A percentile compares a stretch with the other conserved stretches of the same genome.
These are phyloP conservation scores for Himantopus leucocephalus DNA, from an alignment of 2,113 vertebrate species.

Conservation along the genomic window DNA sequence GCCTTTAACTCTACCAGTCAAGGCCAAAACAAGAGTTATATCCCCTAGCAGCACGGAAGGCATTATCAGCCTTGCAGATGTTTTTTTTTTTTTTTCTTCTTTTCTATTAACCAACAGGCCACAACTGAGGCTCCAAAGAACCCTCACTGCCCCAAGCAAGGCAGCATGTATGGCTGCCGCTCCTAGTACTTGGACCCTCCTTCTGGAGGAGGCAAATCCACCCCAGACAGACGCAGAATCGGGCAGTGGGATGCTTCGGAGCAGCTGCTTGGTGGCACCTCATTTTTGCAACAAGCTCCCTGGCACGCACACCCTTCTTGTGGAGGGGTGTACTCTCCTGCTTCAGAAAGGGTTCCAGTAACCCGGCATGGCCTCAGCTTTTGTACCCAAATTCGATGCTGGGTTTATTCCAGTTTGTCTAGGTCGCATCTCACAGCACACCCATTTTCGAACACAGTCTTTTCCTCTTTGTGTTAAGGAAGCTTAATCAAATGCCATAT, in stretches of 20 bases:
- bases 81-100: neutral
- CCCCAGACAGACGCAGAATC: neutral
- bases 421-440: neutral
- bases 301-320: rapidly evolving
- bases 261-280: neutral
- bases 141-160: no score
- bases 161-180: neutral
- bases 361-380: neutral
- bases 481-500: neutral
- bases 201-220: neutral
- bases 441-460: neutral
- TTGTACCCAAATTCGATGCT: neutral
- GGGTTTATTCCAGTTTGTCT: neutral
- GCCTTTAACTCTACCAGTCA: neutral
- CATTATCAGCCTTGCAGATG: neutral
- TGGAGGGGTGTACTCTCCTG: neutral
- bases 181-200: neutral
- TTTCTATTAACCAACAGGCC: neutral
- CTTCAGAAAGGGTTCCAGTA: neutral
- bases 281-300: neutral
- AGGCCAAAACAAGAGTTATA: neutral
- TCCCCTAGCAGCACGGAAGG: neutral
- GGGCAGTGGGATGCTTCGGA: neutral
- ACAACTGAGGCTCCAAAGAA: neutral
- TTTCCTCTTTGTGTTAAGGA: neutral